Base-by-base conservation (phyloP, 2,113 vertebrate species). In the Pogonocichla stellata region DNA sequence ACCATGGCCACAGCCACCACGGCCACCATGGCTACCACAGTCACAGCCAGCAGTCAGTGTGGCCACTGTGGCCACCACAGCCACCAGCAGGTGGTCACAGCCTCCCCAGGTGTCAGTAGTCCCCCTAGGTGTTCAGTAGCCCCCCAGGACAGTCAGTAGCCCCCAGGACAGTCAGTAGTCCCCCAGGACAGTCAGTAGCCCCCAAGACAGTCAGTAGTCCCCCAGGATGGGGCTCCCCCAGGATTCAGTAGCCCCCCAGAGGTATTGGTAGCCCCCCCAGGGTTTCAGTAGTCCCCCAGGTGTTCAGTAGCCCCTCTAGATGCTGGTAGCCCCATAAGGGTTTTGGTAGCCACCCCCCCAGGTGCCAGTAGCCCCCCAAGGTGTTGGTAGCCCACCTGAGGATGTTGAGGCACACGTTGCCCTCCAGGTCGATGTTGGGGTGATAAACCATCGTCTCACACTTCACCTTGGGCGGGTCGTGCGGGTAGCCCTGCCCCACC, bases 371-470 rank as follows among this genome's bases (percentile, higher is more conserved):
- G 60, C 38, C 36, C 64, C 42, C 14, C 20, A 3, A 8, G 64
- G 34, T 42, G 26, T 18, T 5, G 3, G 57, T 51, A 42, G 67
- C 91, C 86, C 96, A 99, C 99, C 99, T 99, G 97, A 99, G 98
- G 96, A 99, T 99, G 97, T 99, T 99, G 98, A 99, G 98, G 98
- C 99, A 99, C 96, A 99, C 99, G 73, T 99, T 99, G 95, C 99
- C 99, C 97, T 99, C 99, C 97, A 99, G 98, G 98, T 99, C 99
- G 95, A 99, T 99, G 98, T 99, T 99, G 93, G 99, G 99, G 95
- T 99, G 99, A 95, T 99, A 99, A 40, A 99, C 99, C 99, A 99
- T 99, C 1, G 99, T 99, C 96, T 99, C 99, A 58, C 99, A 99
- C 97, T 99, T 99, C 56, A 99, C 99, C 97, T 99, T 99, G 3